Percentiles rank a stretch among this genome's conserved stretches.
Conservation (phyloP, 2,888 invertebrate species). For the Phymatocera aterrima region DNA sequence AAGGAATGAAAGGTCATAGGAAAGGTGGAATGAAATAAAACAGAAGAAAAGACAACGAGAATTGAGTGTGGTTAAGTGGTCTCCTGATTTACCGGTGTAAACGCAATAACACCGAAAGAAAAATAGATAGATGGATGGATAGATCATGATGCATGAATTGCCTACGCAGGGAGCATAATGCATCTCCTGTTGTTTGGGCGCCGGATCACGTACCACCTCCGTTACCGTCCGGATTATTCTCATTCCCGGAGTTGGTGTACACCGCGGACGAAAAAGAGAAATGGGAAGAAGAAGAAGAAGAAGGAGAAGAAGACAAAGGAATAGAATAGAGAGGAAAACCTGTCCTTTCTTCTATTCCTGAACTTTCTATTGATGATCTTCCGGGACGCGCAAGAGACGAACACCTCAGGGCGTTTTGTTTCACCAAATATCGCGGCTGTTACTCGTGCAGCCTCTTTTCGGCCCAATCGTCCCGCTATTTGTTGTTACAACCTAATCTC, state of each 20-base stretch:
- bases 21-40: neutral
- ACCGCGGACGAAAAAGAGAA: neutral
- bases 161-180: constrained; percentile 51
- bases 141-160: constrained; percentile 44
- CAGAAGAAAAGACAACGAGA: no score
- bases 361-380: constrained; percentile 1
- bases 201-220: constrained; percentile 56
- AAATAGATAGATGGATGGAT: neutral
- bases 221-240: constrained; percentile 34
- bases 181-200: constrained; percentile 54
- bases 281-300: neutral
- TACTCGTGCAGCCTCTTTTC: no score
- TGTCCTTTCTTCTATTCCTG: constrained; percentile 29
- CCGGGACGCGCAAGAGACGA: neutral
- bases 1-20: neutral
- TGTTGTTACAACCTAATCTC: constrained; percentile 64
- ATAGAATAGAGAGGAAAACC: neutral
- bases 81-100: constrained; percentile 50
- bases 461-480: constrained; percentile 49
- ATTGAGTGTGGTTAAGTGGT: constrained; percentile 50
- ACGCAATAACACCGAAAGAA: constrained; percentile 13
- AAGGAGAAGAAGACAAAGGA: neutral
- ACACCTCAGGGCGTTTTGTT: constrained; percentile 28
- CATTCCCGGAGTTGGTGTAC: no score
- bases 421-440: constrained; percentile 22